Evolutionary conservation across 2,797 vertebrate species (phyloP).

Genomic region (Rachycentron canadum): DNA sequence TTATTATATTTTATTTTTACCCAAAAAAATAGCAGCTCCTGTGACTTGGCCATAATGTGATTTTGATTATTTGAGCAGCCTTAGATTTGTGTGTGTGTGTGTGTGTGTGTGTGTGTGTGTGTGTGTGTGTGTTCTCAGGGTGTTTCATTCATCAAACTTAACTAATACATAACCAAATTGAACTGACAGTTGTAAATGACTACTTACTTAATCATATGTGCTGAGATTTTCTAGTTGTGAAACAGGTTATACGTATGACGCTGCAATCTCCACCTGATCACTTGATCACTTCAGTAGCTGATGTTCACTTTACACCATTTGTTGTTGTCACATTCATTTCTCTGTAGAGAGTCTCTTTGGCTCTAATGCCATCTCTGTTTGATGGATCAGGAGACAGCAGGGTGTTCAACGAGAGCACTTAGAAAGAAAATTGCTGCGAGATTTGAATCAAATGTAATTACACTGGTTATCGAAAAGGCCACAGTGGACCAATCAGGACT

Average conservation of each 20-base stretch:
- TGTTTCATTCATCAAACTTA: too few relatives aligned
- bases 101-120: too few relatives aligned
- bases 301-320: slow-evolving; percentile 44
- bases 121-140: too few relatives aligned
- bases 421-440: slow-evolving; percentile 62
- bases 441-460: slow-evolving; percentile 69
- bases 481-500: slow-evolving; percentile 55
- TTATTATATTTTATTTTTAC: too few relatives aligned
- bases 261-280: slow-evolving; percentile 18
- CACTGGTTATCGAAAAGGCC: slow-evolving; percentile 55
- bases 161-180: too few relatives aligned
- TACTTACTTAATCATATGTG: neutral
- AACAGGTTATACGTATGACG: neutral
- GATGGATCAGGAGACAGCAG: slow-evolving; percentile 51
- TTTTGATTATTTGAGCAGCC: too few relatives aligned
- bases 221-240: neutral
- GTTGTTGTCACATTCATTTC: slow-evolving; percentile 43
- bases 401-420: slow-evolving; percentile 65
- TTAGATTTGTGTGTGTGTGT: too few relatives aligned
- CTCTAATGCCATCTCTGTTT: slow-evolving; percentile 35
- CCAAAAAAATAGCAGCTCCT: too few relatives aligned
- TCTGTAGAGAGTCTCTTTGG: slow-evolving; percentile 40
- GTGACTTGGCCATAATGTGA: too few relatives aligned
- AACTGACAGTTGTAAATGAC: too few relatives aligned
- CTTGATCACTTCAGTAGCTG: slow-evolving; percentile 11